Conservation (phyloP, 64 coral and sea anemone genomes). For the Anthopleura sola region DNA sequence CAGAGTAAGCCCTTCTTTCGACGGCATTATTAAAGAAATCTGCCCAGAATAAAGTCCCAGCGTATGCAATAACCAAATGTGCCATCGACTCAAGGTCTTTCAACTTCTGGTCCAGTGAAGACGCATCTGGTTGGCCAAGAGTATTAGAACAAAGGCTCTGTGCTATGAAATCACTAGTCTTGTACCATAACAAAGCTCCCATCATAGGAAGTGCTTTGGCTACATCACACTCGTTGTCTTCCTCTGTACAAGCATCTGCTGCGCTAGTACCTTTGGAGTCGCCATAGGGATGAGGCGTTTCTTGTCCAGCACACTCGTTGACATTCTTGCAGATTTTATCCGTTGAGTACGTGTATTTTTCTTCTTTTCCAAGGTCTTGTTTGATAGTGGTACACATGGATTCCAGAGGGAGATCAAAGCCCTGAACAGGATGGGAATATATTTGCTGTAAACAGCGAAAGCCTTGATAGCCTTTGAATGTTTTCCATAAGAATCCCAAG, state of each 20-base stretch:
- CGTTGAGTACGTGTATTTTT: slow-evolving; percentile 19
- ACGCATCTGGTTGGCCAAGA: not conserved
- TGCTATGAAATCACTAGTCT: slow-evolving; percentile 27
- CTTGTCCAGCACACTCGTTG: slow-evolving; percentile 17
- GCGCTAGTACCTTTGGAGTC: slow-evolving; percentile 11
- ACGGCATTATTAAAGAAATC: slow-evolving; percentile 13
- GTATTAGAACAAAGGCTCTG: slow-evolving; percentile 17
- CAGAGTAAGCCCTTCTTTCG: slow-evolving; percentile 20
- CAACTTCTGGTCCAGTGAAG: not conserved
- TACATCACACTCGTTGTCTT: slow-evolving; percentile 31
- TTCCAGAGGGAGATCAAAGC: slow-evolving; percentile 3
- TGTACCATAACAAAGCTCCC: slow-evolving; percentile 39
- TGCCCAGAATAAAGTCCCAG: slow-evolving; percentile 1
- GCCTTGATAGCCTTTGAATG: not conserved
- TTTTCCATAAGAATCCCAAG: slow-evolving; percentile 26
- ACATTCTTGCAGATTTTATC: slow-evolving; percentile 17
- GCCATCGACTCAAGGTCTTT: slow-evolving; percentile 13
- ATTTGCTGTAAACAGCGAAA: not conserved
- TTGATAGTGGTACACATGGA: slow-evolving; percentile 9
- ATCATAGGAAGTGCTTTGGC: slow-evolving; percentile 35
- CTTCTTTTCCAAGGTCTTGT: slow-evolving; percentile 7
- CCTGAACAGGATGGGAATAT: not conserved
- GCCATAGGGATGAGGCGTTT: slow-evolving; percentile 29
- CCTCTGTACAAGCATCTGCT: slow-evolving; percentile 7
- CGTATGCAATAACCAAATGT: slow-evolving; percentile 1